These are phyloP conservation scores for Octodonta nipae DNA, from an alignment of 2,888 invertebrate genomes.

Conservation along the genomic window DNA sequence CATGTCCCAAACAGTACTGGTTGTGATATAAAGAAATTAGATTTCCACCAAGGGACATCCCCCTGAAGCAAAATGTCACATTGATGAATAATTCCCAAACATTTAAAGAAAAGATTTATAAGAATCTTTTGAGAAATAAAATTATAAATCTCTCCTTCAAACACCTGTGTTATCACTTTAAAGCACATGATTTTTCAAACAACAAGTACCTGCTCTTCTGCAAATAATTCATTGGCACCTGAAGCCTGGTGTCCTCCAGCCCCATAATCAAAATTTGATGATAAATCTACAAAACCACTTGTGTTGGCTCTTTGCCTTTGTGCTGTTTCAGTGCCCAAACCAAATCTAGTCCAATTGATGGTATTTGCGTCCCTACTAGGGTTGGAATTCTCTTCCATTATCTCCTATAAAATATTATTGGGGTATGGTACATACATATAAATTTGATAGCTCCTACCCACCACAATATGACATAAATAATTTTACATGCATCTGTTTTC, in stretches of 20 bases:
- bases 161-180: no score
- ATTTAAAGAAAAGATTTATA: no score
- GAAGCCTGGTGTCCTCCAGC: slow-evolving; percentile 74
- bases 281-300: slow-evolving; percentile 64
- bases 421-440: no score
- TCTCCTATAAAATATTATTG: not conserved
- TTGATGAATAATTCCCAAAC: no score
- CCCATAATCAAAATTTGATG: slow-evolving; percentile 61
- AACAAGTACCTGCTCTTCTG: slow-evolving; percentile 66
- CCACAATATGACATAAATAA: no score
- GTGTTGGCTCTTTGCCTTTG: slow-evolving; percentile 46
- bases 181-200: no score
- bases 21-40: slow-evolving; percentile 90
- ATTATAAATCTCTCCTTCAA: no score
- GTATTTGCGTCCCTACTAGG: slow-evolving; percentile 20
- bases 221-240: slow-evolving; percentile 81
- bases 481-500: no score
- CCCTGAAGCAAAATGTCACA: slow-evolving; percentile 40
- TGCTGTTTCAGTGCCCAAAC: slow-evolving; percentile 37
- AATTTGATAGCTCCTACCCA: no score
- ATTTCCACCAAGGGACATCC: slow-evolving; percentile 87
- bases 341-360: slow-evolving; percentile 44
- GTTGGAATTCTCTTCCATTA: slow-evolving; percentile 18
- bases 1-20: slow-evolving; percentile 92
- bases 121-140: no score